These are phyloP conservation scores for Carcharodon carcharias DNA, from an alignment of 2,797 vertebrate species.

Conservation along the genomic window DNA sequence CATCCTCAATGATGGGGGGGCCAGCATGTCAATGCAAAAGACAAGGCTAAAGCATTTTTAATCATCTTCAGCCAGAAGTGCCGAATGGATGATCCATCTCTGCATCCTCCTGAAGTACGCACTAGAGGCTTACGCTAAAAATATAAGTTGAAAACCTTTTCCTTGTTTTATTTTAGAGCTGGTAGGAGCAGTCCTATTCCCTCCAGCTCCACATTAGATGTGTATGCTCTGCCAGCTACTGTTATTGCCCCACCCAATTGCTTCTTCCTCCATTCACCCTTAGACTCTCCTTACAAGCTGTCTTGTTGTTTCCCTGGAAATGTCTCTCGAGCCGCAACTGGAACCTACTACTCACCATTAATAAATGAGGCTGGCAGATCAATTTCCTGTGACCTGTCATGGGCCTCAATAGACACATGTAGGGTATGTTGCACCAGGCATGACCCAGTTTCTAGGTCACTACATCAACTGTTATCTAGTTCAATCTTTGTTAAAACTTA, in stretches of 20 bases:
- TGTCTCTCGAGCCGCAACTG: not conserved
- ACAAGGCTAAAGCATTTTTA: no score
- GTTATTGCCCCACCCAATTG: not conserved
- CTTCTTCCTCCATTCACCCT: not conserved
- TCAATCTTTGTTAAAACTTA: not conserved
- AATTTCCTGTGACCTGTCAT: not conserved
- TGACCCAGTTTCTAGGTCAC: not conserved
- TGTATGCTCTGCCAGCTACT: not conserved
- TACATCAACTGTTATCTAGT: not conserved
- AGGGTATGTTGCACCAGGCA: not conserved
- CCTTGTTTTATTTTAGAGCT: not conserved
- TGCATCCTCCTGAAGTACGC: no score
- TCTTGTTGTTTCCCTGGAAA: not conserved
- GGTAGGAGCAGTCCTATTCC: not conserved
- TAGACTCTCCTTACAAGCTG: not conserved
- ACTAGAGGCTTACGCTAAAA: not conserved
- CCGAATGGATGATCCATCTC: no score
- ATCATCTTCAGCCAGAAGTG: no score
- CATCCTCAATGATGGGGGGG: no score
- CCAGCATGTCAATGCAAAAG: no score
- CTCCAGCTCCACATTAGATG: not conserved
- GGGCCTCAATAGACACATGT: not conserved
- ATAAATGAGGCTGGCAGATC: not conserved
- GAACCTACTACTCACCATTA: not conserved
- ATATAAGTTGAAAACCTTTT: not conserved